Evolutionary conservation across 2,888 invertebrate genomes (phyloP), one percentile per base, ranked within the genome.

Genomic region (Tetranychus piercei): DNA sequence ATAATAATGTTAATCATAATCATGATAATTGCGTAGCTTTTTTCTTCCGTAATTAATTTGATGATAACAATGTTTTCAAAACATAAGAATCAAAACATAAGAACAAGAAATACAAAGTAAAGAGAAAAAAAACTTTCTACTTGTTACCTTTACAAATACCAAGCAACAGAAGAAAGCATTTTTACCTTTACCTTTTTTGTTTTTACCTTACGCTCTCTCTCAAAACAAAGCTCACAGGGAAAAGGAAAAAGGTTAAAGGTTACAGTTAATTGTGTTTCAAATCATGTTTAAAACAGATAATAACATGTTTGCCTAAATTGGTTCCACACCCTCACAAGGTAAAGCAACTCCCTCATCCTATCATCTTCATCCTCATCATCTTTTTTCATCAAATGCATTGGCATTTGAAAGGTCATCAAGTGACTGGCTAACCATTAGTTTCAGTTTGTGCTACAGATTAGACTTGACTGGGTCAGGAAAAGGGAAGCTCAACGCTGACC

Each of bases 231-330:
- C 34, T 34, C 34, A 34, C 34, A 34, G 34, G 5, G 23, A 3
- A 23, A 23, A 23, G 23, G 34, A 34, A 34, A 34, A 34, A 55
- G 55, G 55, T 55, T 55, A 55, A 55, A 55, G 55, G 55, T 55
- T 55, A 55, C 55, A 55, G 55, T 55, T 55, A 55, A 55, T 55
- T 55, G 55, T 55, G 55, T 55, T 55, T 55, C 55, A 55, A 55
- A 55, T 55, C 55, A 55, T 55, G 55, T 55, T 55, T 55, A 55
- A 55, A 55, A 55, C 11, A 55, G 55, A 55, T 55, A 55, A 55
- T 55, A 55, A 55, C 55, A 55, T 55, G 55, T 55, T 55, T 55
- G 55, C 11, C 11, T 55, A 55, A 55, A 55, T 55, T 55, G 55
- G 55, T 55, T 55, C 55, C 55, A 55, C 55, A 55, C 55, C 55